A percentile compares a stretch with the other conserved stretches of the same genome.
Evolutionary conservation across 2,888 invertebrate species (phyloP).

Genomic region (Neuroscelio doddi): DNA sequence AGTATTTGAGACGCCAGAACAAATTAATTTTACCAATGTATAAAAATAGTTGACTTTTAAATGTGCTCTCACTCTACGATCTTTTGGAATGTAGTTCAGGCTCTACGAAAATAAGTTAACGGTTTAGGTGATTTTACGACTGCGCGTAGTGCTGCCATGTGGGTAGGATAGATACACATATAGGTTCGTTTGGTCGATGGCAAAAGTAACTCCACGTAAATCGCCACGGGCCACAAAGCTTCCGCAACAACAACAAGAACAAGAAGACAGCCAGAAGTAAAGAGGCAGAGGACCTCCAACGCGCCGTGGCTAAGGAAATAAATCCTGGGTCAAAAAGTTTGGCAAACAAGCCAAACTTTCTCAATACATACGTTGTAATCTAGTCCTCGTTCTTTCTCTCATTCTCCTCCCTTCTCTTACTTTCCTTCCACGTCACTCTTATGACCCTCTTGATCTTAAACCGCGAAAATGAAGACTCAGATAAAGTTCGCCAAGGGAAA

Average conservation of each 20-base stretch:
- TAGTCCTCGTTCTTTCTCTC: neutral
- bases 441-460: neutral
- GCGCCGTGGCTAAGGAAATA: slow-evolving; percentile 6
- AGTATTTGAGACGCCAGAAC: too few relatives aligned
- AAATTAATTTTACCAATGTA: too few relatives aligned
- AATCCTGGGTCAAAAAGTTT: slow-evolving; percentile 20
- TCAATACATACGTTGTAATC: slow-evolving; percentile 12
- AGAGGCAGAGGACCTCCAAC: neutral
- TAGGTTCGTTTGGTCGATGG: slow-evolving; percentile 6
- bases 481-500: too few relatives aligned
- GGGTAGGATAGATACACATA: slow-evolving; percentile 6
- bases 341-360: slow-evolving; percentile 19
- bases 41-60: too few relatives aligned
- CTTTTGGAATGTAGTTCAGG: too few relatives aligned
- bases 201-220: slow-evolving; percentile 12
- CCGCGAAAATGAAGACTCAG: neutral
- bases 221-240: slow-evolving; percentile 25
- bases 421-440: neutral
- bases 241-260: neutral
- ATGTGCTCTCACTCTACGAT: too few relatives aligned
- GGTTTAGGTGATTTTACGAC: too few relatives aligned
- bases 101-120: too few relatives aligned
- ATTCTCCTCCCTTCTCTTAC: neutral
- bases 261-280: slow-evolving; percentile 2
- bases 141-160: too few relatives aligned